phyloP scores from a whole-genome alignment of 2,797 vertebrate species.

The Lutjanus argentimaculatus region DNA sequence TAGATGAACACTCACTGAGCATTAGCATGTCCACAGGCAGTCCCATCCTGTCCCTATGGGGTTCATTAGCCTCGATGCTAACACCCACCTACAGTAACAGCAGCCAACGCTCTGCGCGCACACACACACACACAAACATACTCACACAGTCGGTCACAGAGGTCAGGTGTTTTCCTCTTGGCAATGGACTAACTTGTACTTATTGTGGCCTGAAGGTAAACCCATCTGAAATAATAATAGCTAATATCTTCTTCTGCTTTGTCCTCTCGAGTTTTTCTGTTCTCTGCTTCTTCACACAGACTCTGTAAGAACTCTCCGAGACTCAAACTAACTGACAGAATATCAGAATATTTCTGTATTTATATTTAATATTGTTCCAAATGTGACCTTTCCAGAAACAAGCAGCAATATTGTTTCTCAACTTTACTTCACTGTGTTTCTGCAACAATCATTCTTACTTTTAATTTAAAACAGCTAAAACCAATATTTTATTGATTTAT shows the following conservation, averaged over 20 bases:
- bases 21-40: conserved; percentile 67
- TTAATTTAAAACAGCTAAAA: not conserved
- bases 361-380: not conserved
- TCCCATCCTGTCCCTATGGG: conserved; percentile 66
- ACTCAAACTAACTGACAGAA: not conserved
- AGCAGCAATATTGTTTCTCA: not conserved
- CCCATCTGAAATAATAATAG: conserved; percentile 41
- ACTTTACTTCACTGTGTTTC: not conserved
- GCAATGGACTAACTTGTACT: conserved; percentile 6
- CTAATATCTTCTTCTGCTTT: conserved; percentile 20
- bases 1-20: conserved; percentile 52
- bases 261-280: conserved; percentile 20
- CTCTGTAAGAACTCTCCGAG: not conserved
- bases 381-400: not conserved
- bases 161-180: conserved; percentile 48
- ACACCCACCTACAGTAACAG: conserved; percentile 60
- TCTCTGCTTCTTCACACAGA: not conserved
- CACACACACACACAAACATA: conserved; percentile 25
- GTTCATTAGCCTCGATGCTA: conserved; percentile 77
- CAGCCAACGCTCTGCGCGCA: conserved; percentile 29
- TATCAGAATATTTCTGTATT: not conserved
- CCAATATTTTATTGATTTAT: no score
- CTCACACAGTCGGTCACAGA: conserved; percentile 13
- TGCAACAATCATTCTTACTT: not conserved
- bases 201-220: conserved; percentile 33